Conservation (phyloP, 2,888 invertebrate genomes). For the Drosophila vallismaia region DNA sequence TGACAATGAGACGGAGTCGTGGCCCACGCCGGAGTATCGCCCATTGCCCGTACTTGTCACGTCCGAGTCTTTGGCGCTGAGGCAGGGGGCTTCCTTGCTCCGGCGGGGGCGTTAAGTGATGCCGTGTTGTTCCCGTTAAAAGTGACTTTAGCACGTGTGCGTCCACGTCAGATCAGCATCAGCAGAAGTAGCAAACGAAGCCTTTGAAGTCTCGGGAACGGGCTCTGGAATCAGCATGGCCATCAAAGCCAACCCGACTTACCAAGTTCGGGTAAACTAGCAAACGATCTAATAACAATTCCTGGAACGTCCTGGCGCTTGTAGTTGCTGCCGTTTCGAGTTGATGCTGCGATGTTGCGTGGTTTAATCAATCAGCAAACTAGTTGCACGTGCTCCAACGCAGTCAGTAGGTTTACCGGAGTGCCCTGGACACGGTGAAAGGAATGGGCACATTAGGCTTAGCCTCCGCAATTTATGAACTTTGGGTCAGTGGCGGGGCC, state of each 20-base stretch:
- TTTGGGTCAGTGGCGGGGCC: constrained; percentile 43
- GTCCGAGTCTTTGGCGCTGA: constrained; percentile 49
- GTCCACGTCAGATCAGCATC: constrained; percentile 54
- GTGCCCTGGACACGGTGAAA: constrained; percentile 9
- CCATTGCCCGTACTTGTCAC: constrained; percentile 67
- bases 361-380: constrained; percentile 75
- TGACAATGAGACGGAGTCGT: constrained; percentile 66
- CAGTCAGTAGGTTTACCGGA: not conserved
- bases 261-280: constrained; percentile 51
- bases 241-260: constrained; percentile 26
- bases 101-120: constrained; percentile 66
- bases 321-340: constrained; percentile 27
- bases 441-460: constrained; percentile 27
- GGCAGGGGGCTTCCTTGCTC: constrained; percentile 2
- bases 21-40: constrained; percentile 40
- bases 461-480: constrained; percentile 61
- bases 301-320: constrained; percentile 57
- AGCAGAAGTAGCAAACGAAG: constrained; percentile 30
- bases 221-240: constrained; percentile 14
- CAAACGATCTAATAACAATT: constrained; percentile 76
- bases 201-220: constrained; percentile 11
- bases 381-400: constrained; percentile 59
- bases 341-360: constrained; percentile 55
- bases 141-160: constrained; percentile 75
- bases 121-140: constrained; percentile 73